These are phyloP conservation scores for Agapostemon virescens DNA, from an alignment of 2,888 invertebrate genomes.

Conservation along the genomic window DNA sequence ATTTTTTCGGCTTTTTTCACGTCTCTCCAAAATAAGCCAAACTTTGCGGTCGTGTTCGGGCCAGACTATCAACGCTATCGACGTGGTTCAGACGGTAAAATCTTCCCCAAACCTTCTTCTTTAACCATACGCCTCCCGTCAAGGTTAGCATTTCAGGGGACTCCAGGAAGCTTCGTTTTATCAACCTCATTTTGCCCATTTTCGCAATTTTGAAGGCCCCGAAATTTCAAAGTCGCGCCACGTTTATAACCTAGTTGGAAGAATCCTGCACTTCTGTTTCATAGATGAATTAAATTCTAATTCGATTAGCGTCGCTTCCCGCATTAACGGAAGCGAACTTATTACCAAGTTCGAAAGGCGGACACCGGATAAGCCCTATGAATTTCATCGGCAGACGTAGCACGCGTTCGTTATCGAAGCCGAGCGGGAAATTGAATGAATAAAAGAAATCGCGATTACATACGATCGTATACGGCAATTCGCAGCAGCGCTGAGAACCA, in stretches of 20 bases:
- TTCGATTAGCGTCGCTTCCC: constrained; percentile 29
- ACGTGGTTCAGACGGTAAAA: too few relatives aligned
- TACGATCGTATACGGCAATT: neutral
- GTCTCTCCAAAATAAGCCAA: too few relatives aligned
- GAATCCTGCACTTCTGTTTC: neutral
- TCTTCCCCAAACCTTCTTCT: too few relatives aligned
- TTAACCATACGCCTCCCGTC: too few relatives aligned
- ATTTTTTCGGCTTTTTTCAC: too few relatives aligned
- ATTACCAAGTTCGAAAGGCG: constrained; percentile 32
- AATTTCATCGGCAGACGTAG: constrained; percentile 28
- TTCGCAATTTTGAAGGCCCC: too few relatives aligned
- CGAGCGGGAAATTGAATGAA: constrained; percentile 36
- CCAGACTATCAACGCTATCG: too few relatives aligned
- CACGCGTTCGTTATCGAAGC: constrained; percentile 17
- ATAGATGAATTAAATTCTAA: constrained; percentile 7
- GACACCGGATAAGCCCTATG: constrained; percentile 30
- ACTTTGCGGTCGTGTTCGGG: too few relatives aligned
- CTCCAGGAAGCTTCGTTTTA: too few relatives aligned
- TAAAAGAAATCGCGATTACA: constrained; percentile 46
- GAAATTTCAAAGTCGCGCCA: too few relatives aligned
- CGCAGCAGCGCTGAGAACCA: neutral
- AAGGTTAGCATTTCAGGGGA: too few relatives aligned
- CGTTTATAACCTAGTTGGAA: neutral
- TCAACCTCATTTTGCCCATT: too few relatives aligned
- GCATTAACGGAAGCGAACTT: constrained; percentile 35